These are phyloP conservation scores for Plodia interpunctella DNA, from an alignment of 1,140 invertebrate species.

Conservation along the genomic window DNA sequence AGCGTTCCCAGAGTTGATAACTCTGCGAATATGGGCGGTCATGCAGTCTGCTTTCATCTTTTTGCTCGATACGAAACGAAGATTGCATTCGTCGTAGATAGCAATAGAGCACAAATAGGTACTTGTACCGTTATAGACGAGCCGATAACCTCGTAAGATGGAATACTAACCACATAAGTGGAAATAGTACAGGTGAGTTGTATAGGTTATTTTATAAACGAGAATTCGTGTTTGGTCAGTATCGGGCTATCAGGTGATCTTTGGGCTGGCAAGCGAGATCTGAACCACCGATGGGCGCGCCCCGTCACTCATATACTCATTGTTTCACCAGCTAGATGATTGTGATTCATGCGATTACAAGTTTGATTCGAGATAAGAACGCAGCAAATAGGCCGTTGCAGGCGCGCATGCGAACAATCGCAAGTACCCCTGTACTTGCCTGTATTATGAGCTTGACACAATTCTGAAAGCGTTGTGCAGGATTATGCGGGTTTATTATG, in stretches of 20 bases:
- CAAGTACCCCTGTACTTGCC: no score
- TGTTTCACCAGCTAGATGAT: conserved; percentile 53
- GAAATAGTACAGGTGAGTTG: conserved; percentile 56
- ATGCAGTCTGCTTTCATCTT: conserved; percentile 15
- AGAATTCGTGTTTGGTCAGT: conserved; percentile 52
- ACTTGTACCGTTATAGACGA: conserved; percentile 18
- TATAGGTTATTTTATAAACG: background rate
- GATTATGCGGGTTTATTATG: conserved; percentile 26
- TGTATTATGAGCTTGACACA: conserved; percentile 51
- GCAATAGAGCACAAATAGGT: conserved; percentile 23
- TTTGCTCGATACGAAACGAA: conserved; percentile 11
- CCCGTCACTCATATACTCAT: conserved; percentile 62
- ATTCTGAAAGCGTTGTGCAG: conserved; percentile 31
- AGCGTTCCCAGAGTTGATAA: conserved; percentile 27
- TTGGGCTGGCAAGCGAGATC: conserved; percentile 54
- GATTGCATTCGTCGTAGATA: conserved; percentile 12
- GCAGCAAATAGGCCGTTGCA: conserved; percentile 62
- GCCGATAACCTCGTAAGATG: conserved; percentile 63
- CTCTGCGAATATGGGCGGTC: conserved; percentile 18
- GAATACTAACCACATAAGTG: conserved; percentile 42
- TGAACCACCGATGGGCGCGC: conserved; percentile 53
- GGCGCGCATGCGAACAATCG: conserved; percentile 53
- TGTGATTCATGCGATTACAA: conserved; percentile 67
- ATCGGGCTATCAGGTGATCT: conserved; percentile 46
- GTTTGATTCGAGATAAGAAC: conserved; percentile 55